Percentiles rank a stretch among this genome's conserved stretches.
phyloP scores from a whole-genome alignment of 2,888 invertebrate genomes.

The Mechanitis mazaeus region DNA sequence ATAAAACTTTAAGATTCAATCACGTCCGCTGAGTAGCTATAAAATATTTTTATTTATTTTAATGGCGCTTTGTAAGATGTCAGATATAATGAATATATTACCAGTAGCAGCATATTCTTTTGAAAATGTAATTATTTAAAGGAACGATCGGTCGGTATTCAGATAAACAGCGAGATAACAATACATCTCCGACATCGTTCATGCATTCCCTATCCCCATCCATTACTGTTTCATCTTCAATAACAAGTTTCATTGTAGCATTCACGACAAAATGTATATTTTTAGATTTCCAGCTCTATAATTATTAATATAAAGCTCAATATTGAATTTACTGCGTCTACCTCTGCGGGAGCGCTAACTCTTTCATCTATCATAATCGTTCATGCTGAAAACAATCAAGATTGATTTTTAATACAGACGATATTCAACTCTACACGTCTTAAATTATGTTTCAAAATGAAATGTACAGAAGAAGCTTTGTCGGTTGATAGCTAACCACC shows the following conservation, averaged over 20 bases:
- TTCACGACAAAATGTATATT: slow-evolving; percentile 37
- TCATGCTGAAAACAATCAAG: slow-evolving; percentile 77
- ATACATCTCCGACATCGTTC: slow-evolving; percentile 74
- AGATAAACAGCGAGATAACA: slow-evolving; percentile 74
- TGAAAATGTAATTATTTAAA: slow-evolving; percentile 74
- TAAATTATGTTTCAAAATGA: slow-evolving; percentile 39
- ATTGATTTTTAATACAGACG: slow-evolving; percentile 56
- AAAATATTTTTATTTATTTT: slow-evolving; percentile 68
- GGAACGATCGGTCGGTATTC: slow-evolving; percentile 69
- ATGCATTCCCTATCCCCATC: slow-evolving; percentile 74
- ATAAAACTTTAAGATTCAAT: slow-evolving; percentile 47
- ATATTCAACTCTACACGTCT: slow-evolving; percentile 38
- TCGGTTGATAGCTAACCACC: slow-evolving; percentile 70
- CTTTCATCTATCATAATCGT: slow-evolving; percentile 78
- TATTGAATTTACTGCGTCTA: slow-evolving; percentile 40
- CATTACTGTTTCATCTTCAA: slow-evolving; percentile 76
- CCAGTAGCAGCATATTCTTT: slow-evolving; percentile 71
- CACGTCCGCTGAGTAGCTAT: slow-evolving; percentile 46
- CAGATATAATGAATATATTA: slow-evolving; percentile 74
- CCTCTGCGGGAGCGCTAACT: slow-evolving; percentile 74
- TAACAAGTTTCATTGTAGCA: slow-evolving; percentile 66
- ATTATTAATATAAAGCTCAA: slow-evolving; percentile 42
- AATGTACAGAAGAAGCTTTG: slow-evolving; percentile 39
- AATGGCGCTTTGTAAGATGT: slow-evolving; percentile 69
- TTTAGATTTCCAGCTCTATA: slow-evolving; percentile 47